Percentiles rank a stretch among this genome's conserved stretches.
These are phyloP conservation scores for Ferdinandea cuprea DNA, from an alignment of 2,888 invertebrate species.

Conservation along the genomic window DNA sequence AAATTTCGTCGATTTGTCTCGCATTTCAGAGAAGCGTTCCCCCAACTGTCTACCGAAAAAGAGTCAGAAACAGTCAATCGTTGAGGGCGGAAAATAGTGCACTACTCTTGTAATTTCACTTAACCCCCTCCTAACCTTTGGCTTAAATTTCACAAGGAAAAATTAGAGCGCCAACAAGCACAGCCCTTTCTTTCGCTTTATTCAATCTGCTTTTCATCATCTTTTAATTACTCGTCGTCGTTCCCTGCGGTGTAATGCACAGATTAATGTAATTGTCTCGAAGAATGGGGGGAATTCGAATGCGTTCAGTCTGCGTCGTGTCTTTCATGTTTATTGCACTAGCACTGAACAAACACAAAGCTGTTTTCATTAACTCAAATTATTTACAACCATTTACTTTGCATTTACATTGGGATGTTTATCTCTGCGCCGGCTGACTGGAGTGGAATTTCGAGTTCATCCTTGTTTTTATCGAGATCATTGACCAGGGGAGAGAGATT, in stretches of 20 bases:
- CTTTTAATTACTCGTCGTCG: constrained; percentile 51
- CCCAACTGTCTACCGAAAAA: constrained; percentile 20
- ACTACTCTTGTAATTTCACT: constrained; percentile 48
- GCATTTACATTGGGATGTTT: constrained; percentile 45
- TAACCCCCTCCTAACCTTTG: constrained; percentile 52
- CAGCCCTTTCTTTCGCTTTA: neutral
- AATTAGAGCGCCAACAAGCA: constrained; percentile 12
- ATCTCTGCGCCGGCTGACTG: constrained; percentile 16
- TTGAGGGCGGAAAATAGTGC: neutral
- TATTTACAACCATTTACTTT: constrained; percentile 48
- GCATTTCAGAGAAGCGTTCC: constrained; percentile 34
- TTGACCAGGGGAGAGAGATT: constrained; percentile 21
- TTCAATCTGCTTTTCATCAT: constrained; percentile 66
- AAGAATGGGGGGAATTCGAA: constrained; percentile 16
- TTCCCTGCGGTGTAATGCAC: constrained; percentile 7
- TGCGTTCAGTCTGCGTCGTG: constrained; percentile 29
- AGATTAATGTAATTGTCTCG: constrained; percentile 52
- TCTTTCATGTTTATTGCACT: constrained; percentile 42
- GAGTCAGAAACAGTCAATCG: constrained; percentile 40
- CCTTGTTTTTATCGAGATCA: constrained; percentile 36
- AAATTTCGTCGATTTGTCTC: constrained; percentile 35
- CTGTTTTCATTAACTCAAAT: constrained; percentile 50
- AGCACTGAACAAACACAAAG: constrained; percentile 17
- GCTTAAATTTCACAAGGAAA: constrained; percentile 49
- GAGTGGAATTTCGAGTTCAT: constrained; percentile 40